Conservation (phyloP, 2,888 invertebrate species). For the Hydraecia micacea region DNA sequence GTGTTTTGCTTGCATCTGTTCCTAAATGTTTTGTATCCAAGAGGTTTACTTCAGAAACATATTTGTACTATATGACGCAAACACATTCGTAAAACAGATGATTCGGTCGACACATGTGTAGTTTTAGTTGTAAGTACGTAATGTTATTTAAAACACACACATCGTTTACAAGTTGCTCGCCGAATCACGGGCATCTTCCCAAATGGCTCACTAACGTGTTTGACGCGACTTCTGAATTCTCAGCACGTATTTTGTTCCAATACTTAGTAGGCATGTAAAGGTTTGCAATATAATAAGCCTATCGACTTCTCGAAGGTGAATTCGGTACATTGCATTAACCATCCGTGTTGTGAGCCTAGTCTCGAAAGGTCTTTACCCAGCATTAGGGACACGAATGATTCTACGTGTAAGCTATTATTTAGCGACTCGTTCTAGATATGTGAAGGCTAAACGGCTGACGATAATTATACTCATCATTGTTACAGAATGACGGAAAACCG, state of each 20-base stretch:
- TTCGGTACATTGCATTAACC: slow-evolving; percentile 24
- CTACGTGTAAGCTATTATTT: slow-evolving; percentile 41
- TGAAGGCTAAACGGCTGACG: slow-evolving; percentile 39
- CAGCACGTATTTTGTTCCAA: slow-evolving; percentile 51
- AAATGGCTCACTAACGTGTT: slow-evolving; percentile 54
- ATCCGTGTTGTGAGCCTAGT: slow-evolving; percentile 17
- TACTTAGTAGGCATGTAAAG: slow-evolving; percentile 43
- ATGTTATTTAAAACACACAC: slow-evolving; percentile 66
- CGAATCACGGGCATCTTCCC: slow-evolving; percentile 65
- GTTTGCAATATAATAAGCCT: slow-evolving; percentile 24
- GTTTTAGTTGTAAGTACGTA: slow-evolving; percentile 47
- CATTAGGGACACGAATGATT: slow-evolving; percentile 4
- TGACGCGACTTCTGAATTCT: slow-evolving; percentile 54
- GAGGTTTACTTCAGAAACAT: slow-evolving; percentile 65
- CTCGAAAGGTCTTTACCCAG: slow-evolving; percentile 19
- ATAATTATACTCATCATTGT: slow-evolving; percentile 52
- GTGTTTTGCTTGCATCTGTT: slow-evolving; percentile 62
- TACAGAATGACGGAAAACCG: slow-evolving; percentile 32
- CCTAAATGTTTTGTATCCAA: slow-evolving; percentile 50
- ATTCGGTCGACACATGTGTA: slow-evolving; percentile 64
- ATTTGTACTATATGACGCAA: slow-evolving; percentile 66
- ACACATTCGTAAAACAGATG: slow-evolving; percentile 59
- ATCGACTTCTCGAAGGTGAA: slow-evolving; percentile 36
- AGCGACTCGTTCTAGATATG: slow-evolving; percentile 34
- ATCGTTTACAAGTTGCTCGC: slow-evolving; percentile 59